Evolutionary conservation across 2,113 vertebrate genomes (phyloP), one percentile per base, ranked within the genome.

Genomic region (Chloebia gouldiae): DNA sequence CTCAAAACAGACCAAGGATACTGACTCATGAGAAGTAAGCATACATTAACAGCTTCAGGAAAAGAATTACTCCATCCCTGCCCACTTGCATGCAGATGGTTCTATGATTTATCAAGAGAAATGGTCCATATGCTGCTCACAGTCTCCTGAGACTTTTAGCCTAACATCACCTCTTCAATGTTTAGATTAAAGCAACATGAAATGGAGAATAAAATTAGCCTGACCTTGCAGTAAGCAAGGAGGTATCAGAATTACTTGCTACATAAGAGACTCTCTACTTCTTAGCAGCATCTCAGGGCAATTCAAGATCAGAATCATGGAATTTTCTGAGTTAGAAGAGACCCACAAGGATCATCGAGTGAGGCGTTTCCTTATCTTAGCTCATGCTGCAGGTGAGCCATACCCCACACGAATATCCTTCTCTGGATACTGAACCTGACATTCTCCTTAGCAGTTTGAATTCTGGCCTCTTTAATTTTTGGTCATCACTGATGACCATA

Each of bases 201-300:
- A 93, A 94, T 21, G 37, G 39, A 81, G 54, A 94, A 51, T 72
- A 75, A 90, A 86, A 95, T 96, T 90, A 90, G 84, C 71, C 13
- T 97, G 92, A 97, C 94, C 88, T 97, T 97, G 93, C 77, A 82
- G 75, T 49, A 87, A 75, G 68, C 59, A 81, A 73, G 81, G 70
- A 86, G 40, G 65, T 95, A 97, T 96, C 86, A 95, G 93, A 97
- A 82, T 85, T 88, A 96, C 92, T 97, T 93, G 68, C 86, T 96
- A 78, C 86, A 86, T 97, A 94, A 45, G 87, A 92, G 88, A 79
- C 82, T 90, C 84, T 97, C 73, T 78, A 80, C 72, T 94, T 83
- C 86, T 89, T 83, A 92, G 88, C 54, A 96, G 69, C 89, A 84
- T 81, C 66, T 90, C 42, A 57, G 59, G 53, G 64, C 92, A 96